Evolutionary conservation across 2,113 vertebrate species (phyloP), one percentile per base, ranked within the genome.

Genomic region (Amphiprion percula): DNA sequence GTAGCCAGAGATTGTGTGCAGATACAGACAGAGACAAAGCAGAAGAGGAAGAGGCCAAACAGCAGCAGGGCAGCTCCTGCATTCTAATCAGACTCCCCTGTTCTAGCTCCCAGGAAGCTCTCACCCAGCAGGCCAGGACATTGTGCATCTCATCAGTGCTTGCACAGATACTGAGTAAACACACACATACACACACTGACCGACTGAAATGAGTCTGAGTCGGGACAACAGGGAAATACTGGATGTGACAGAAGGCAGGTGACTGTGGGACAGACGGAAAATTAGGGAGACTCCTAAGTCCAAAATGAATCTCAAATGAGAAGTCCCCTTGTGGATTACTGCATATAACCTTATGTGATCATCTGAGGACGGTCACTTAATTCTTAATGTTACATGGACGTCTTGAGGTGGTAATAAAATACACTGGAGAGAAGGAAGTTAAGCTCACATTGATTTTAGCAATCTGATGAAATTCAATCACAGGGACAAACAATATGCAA

Each of bases 51-150:
- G 55, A 84, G 76, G 72, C 66, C 75, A 85, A 78, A 85, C 69
- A 84, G 72, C 80, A 74, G 77, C 70, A 77, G 74, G 60, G 44
- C 62, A 61, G 64, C 70, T 59, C 53, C 50, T 85, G 86, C 70
- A 86, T 90, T 79, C 56, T 82, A 87, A 90, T 90, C 60, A 85
- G 28, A 30, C 60, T 80, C 39, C 46, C 21, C 64, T 77, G 59
- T 84, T 88, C 80, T 84, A 37, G 50, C 69, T 84, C 52, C 44
- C 41, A 71, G 67, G 60, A 83, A 65, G 72, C 75, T 85, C 39
- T 80, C 41, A 64, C 65, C 65, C 84, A 64, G 41, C 65, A 67
- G 61, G 49, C 54, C 53, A 74, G 83, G 69, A 87, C 75, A 77
- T 14, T 74, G 77, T 83, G 56, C 53, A 77, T 77, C 55, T 67